Evolutionary conservation across 2,888 invertebrate species (phyloP), one percentile per base, ranked within the genome.

Genomic region (Scaptomyza polygonia): DNA sequence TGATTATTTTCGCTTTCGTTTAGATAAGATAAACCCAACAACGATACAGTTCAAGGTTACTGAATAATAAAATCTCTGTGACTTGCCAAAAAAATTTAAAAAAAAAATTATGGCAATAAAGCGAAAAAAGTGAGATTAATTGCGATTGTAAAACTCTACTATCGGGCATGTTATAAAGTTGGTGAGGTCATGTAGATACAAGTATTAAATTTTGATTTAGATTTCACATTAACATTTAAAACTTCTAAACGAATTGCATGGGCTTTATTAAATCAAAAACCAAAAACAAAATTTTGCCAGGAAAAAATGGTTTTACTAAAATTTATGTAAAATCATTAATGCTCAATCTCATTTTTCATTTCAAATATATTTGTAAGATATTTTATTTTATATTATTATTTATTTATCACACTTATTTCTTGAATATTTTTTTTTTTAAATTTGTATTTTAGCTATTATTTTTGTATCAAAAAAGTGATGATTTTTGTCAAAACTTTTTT

Each of bases 11-110:
- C 14, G 39, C 56, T 51, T 57, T 44, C 51, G 27, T 11, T 36
- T 16, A 52, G 80, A 80, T 80, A 85, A 80, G 88, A 80, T 87
- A 80, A 66, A 48, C 45, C 36, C 71, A 63, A 65, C 43, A 67
- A 66, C 61, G 77, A 74, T 64, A 67, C 80, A 76, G 80, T 85
- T 87, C 79, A 85, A 82, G 88, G 88, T 87, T 85, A 48, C 9
- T 1, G 5, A 21, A 30, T 48, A 61, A 79, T 3, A 5, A 49
- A 53, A 5, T 39, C 57, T 45, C n/a, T 53, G 21, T 78, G 69
- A 73, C 54, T 76, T 71, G 72, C 63, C 67, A 48, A 82, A 85
- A 73, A 53, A 36, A 7, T 4, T 1, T 0, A 12, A 9, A 21
- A 27, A 12, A 21, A 25, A 18, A 29, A 12, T 40, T 5, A 34